phyloP scores from a whole-genome alignment of 2,888 invertebrate species.

The Dicyrtomina minuta region DNA sequence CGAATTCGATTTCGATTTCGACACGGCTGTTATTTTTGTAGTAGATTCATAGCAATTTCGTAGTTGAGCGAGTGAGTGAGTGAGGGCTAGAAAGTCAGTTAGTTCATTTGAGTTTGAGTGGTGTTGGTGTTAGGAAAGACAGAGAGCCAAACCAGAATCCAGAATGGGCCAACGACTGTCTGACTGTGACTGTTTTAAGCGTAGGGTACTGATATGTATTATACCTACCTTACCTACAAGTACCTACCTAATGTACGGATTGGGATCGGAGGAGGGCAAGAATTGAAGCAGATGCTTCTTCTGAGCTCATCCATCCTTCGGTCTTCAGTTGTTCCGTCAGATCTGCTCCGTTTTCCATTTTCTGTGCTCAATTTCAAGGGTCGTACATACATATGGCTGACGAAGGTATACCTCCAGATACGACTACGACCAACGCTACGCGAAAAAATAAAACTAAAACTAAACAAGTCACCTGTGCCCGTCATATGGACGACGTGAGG shows the following conservation, averaged over 20 bases:
- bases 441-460: constrained; percentile 27
- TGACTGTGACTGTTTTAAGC: not conserved
- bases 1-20: too few species aligned
- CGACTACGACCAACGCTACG: not conserved
- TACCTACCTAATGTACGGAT: too few species aligned
- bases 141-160: too few species aligned
- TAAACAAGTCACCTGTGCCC: constrained; percentile 32
- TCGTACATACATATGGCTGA: not conserved
- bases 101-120: not conserved
- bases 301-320: constrained; percentile 9
- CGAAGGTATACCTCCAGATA: not conserved
- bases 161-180: too few species aligned
- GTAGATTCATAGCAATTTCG: too few species aligned
- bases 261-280: constrained; percentile 11
- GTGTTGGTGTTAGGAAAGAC: not conserved
- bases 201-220: too few species aligned
- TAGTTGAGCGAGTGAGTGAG: not conserved
- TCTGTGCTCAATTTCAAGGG: not conserved
- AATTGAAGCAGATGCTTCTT: constrained; percentile 23
- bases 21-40: too few species aligned
- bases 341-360: constrained; percentile 6
- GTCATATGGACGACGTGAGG: constrained; percentile 31
- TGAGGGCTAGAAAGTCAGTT: not conserved
- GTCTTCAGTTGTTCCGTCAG: constrained; percentile 15
- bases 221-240: too few species aligned